phyloP scores from a whole-genome alignment of 92 coral and sea anemone genomes.

The Siderastrea radians region DNA sequence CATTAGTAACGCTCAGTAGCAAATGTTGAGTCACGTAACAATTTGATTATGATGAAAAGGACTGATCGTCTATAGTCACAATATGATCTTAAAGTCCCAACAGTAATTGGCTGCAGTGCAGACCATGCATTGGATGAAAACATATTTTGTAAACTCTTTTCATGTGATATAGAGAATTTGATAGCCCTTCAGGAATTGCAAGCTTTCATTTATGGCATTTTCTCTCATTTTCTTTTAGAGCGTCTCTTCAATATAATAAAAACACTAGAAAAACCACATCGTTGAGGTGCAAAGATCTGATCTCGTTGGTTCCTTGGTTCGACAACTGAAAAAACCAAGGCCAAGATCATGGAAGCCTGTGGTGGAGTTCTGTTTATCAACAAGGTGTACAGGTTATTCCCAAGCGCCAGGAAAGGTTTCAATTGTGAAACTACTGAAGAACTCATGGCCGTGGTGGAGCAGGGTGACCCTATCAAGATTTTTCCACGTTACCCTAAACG shows the following conservation, averaged over 20 bases:
- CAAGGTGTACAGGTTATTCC: slow-evolving; percentile 57
- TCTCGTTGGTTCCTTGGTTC: slow-evolving; percentile 58
- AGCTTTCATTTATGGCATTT: too few species aligned
- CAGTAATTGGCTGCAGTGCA: too few species aligned
- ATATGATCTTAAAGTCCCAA: too few species aligned
- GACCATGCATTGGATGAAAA: too few species aligned
- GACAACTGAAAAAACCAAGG: slow-evolving; percentile 35
- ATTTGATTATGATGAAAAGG: too few species aligned
- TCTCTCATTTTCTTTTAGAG: too few species aligned
- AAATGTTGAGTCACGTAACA: background rate
- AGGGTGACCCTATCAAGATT: slow-evolving; percentile 56
- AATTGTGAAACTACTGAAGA: slow-evolving; percentile 52
- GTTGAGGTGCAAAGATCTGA: slow-evolving; percentile 58
- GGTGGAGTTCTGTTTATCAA: slow-evolving; percentile 57
- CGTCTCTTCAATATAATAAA: slow-evolving; percentile 35
- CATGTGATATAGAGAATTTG: too few species aligned
- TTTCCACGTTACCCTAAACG: slow-evolving; percentile 49
- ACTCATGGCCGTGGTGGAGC: slow-evolving; percentile 60
- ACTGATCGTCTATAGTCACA: too few species aligned
- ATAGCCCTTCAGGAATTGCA: too few species aligned
- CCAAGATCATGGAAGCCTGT: slow-evolving; percentile 34
- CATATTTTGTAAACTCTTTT: too few species aligned
- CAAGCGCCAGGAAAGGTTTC: slow-evolving; percentile 18
- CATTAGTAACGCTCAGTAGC: too few species aligned
- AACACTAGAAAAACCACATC: slow-evolving; percentile 36